phyloP scores from a whole-genome alignment of 2,888 invertebrate genomes.

The Tryphoninae sp. region DNA sequence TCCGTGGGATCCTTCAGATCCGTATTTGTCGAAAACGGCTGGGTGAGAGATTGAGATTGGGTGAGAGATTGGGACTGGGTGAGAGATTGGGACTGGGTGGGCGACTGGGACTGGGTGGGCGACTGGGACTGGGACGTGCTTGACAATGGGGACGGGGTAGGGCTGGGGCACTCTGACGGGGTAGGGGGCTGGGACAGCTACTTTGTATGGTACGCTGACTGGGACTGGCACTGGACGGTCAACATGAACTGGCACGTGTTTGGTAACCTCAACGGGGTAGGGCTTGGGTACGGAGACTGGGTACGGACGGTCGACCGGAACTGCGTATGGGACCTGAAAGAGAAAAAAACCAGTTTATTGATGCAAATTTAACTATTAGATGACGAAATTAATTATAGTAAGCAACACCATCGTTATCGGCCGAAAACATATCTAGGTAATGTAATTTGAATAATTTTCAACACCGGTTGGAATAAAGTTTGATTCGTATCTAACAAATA shows the following conservation, averaged over 20 bases:
- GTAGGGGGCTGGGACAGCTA: constrained; percentile 77
- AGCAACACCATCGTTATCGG: too few species aligned
- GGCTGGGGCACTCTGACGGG: constrained; percentile 77
- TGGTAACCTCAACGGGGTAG: constrained; percentile 79
- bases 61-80: too few species aligned
- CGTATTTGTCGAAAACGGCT: constrained; percentile 68
- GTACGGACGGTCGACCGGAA: constrained; percentile 79
- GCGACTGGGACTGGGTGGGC: too few species aligned
- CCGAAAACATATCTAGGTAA: too few species aligned
- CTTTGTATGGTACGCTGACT: constrained; percentile 73
- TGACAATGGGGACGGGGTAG: constrained; percentile 77
- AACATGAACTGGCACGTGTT: constrained; percentile 77
- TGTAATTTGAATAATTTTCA: too few species aligned
- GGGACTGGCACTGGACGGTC: constrained; percentile 77
- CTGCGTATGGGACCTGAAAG: constrained; percentile 77
- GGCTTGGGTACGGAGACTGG: constrained; percentile 79
- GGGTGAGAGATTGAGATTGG: constrained; percentile 72
- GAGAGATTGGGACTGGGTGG: too few species aligned
- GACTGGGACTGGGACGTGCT: constrained; percentile 73
- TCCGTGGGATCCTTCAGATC: constrained; percentile 43
- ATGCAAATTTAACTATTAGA: neutral
- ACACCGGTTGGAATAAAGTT: too few species aligned
- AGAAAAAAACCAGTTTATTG: neutral
- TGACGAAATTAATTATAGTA: neutral
- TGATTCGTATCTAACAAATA: too few species aligned